Evolutionary conservation across 2,797 vertebrate genomes (phyloP), one percentile per base, ranked within the genome.

Genomic region (Telmatherina bonti): DNA sequence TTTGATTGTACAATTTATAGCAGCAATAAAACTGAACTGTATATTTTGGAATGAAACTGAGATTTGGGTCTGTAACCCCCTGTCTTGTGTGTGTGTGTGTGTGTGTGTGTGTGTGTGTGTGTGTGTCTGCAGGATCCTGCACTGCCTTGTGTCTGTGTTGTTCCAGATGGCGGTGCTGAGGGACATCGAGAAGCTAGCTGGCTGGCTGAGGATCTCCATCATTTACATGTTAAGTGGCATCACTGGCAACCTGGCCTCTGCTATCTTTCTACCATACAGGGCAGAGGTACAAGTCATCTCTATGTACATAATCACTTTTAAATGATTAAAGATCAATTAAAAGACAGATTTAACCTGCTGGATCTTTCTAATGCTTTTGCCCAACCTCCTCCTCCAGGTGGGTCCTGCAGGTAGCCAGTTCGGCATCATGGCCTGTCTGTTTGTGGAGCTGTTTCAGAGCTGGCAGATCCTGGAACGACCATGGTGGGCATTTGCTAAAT

Each of bases 151-250:
- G 82, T 99, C 98, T 0, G 78, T 97, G 84, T 93, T 97, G 80
- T 99, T 99, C 93, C 98, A 99, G 94, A 99, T 99, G 98, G 97
- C 96, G 0, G 96, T 99, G 71, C 91, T 99, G 76, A 92, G 98
- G 70, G 98, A 99, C 91, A 86, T 99, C 76, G 98, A 99, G 93
- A 99, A 99, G 89, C 93, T 99, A 88, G 96, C 97, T 0, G 98
- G 98, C 76, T 99, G 98, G 97, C 95, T 99, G 72, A 95, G 97
- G 74, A 97, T 99, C 88, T 97, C 98, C 79, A 97, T 99, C 93
- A 97, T 99, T 91, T 99, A 98, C 93, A 93, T 99, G 70, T 91
- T 99, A 55, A 99, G 97, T 6, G 98, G 98, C 62, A 93, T 99
- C 93, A 97, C 97, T 0, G 97, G 98, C 29, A 99, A 99, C 92